phyloP scores from a whole-genome alignment of 2,113 vertebrate species.

The Miniopterus natalensis region DNA sequence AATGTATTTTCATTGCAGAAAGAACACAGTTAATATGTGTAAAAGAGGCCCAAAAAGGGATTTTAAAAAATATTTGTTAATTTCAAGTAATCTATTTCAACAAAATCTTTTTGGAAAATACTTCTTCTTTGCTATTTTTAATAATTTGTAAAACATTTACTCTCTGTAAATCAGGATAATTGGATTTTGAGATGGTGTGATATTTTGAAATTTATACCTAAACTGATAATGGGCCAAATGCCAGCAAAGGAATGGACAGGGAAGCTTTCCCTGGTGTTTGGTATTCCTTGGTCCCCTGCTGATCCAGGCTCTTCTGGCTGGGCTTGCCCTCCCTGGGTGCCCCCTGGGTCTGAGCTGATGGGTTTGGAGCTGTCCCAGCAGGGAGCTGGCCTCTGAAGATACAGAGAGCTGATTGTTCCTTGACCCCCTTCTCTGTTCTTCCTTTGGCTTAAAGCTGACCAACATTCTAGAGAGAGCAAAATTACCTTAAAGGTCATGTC shows the following conservation, averaged over 20 bases:
- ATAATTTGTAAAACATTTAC: not conserved
- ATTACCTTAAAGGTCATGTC: not conserved
- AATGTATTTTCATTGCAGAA: not conserved
- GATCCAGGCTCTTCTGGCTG: not conserved
- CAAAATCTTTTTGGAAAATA: not conserved
- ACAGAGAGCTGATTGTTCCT: not conserved
- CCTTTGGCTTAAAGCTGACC: not conserved
- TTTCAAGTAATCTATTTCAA: conserved; percentile 4
- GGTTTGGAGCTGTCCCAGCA: not conserved
- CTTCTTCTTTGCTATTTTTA: not conserved
- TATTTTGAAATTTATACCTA: conserved; percentile 26
- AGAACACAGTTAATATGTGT: not conserved
- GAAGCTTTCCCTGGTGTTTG: not conserved
- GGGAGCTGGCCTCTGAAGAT: not conserved
- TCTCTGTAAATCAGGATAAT: not conserved
- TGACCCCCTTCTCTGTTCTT: not conserved
- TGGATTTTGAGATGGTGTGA: not conserved
- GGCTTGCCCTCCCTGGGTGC: not conserved
- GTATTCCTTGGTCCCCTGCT: not conserved
- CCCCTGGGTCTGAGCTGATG: not conserved
- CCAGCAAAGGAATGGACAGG: not conserved
- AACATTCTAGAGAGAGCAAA: not conserved
- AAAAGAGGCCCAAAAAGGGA: not conserved
- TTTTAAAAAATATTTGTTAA: not conserved
- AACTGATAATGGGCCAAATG: not conserved